Evolutionary conservation across 2,797 vertebrate species (phyloP).

Genomic region (Neosilurus hyrtlii): DNA sequence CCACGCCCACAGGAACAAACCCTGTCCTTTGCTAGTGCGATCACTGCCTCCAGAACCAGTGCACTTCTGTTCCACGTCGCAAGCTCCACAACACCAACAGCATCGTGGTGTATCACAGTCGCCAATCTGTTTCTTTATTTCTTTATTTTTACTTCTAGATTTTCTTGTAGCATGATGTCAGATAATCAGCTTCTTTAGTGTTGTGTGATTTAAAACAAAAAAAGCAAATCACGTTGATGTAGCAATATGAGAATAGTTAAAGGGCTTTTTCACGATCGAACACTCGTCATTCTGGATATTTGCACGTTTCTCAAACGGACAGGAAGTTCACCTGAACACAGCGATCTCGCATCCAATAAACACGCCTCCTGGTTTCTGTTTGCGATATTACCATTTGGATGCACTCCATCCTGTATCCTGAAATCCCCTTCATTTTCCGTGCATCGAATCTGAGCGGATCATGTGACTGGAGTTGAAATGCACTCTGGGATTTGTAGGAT

Average conservation of each 20-base stretch:
- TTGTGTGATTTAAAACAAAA: neutral
- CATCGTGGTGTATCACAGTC: conserved; percentile 61
- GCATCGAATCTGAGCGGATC: neutral
- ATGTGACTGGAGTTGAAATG: conserved; percentile 26
- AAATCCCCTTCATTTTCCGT: neutral
- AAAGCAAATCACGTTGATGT: conserved; percentile 72
- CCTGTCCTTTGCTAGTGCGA: neutral
- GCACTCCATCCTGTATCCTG: neutral
- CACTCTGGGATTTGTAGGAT: conserved; percentile 49
- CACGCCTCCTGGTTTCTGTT: neutral
- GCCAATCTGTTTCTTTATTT: conserved; percentile 51
- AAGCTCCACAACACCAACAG: neutral
- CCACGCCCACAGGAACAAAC: neutral
- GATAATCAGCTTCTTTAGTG: conserved; percentile 35
- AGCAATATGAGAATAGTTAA: conserved; percentile 79
- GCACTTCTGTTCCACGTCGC: neutral
- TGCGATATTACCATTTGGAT: neutral
- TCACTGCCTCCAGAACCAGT: neutral
- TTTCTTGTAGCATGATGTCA: conserved; percentile 79
- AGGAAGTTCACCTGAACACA: neutral
- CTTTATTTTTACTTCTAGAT: conserved; percentile 43
- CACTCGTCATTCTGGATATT: conserved; percentile 45
- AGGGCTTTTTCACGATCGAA: conserved; percentile 76
- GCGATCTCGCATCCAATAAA: neutral
- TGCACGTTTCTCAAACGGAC: neutral